Evolutionary conservation across 2,113 vertebrate genomes (phyloP).

Genomic region (Athene cunicularia): DNA sequence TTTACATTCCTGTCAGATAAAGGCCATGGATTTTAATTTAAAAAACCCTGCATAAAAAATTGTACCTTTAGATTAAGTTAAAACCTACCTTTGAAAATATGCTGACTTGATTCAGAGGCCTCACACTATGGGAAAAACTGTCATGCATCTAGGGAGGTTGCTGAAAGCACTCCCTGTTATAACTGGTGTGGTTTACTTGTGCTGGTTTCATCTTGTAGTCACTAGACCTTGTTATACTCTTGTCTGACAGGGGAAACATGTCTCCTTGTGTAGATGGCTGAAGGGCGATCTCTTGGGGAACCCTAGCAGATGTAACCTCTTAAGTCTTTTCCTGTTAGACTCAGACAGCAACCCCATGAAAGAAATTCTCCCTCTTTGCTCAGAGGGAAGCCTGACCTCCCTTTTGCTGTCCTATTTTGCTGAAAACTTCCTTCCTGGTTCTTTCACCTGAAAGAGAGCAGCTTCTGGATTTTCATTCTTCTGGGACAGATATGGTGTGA

Average conservation of each 20-base stretch:
- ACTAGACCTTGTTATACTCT: not conserved
- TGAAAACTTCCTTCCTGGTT: conserved; percentile 69
- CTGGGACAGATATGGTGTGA: not conserved
- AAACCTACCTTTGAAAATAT: not conserved
- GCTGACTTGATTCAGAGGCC: not conserved
- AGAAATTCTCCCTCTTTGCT: conserved; percentile 53
- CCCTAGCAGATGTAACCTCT: conserved; percentile 59
- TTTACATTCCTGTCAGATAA: not conserved
- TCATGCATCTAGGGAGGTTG: accelerated
- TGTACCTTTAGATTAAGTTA: not conserved
- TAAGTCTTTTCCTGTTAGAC: conserved; percentile 61
- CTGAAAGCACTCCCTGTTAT: not conserved
- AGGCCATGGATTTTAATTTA: not conserved
- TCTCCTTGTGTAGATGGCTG: not conserved
- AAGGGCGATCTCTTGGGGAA: conserved; percentile 43
- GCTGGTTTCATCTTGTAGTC: not conserved
- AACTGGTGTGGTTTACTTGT: not conserved
- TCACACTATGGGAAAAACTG: not conserved
- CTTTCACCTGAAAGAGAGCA: conserved; percentile 34
- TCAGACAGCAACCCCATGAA: conserved; percentile 36
- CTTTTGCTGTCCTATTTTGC: conserved; percentile 20
- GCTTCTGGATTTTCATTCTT: conserved; percentile 59
- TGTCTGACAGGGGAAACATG: not conserved
- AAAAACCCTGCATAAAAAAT: not conserved
- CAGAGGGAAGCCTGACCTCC: conserved; percentile 57